Base-by-base conservation (phyloP, 2,113 vertebrate species). In the Lophius piscatorius region DNA sequence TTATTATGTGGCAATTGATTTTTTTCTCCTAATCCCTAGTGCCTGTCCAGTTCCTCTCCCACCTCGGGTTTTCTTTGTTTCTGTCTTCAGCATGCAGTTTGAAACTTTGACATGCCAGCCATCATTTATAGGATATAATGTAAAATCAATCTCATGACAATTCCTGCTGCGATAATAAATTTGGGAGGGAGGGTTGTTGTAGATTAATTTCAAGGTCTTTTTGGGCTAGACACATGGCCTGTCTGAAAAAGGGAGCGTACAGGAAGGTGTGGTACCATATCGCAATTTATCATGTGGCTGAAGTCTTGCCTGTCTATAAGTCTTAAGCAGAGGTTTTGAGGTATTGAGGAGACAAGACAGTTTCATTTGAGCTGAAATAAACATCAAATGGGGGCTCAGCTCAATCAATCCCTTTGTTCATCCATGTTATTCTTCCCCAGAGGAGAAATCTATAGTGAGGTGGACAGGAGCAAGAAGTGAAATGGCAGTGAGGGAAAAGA, bases 141-240 rank as follows among this genome's bases (percentile, higher is more conserved):
- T 83, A 67, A 90, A 90, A 90, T 90, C 71, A 70, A 90, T 89
- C 81, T 90, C 83, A 78, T 26, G 31, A 66, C 76, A 57, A 72
- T 73, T 50, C 68, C 49, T 56, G 47, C 71, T 61, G 58, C 76
- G 59, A 65, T 56, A 69, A 73, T 84, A 80, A 81, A 87, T 87
- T 87, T 80, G 31, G 66, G 63, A 64, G 12, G 45, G 63, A 64
- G 63, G 77, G 56, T 56, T 24, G 56, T 56, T 24, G 62, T 59
- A 82, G 83, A 87, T 90, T 85, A 80, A 90, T 90, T 90, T 77
- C 74, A 74, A 81, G 74, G 68, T 79, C 74, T 71, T 83, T 84
- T 76, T 63, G 66, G 66, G 33, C 10, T 34, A 69, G 80, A 76
- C 62, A 62, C 51, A 55, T 65, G 54, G 65, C 58, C 72, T 62